Evolutionary conservation across 2,113 vertebrate genomes (phyloP).

Genomic region (Gallinago media): DNA sequence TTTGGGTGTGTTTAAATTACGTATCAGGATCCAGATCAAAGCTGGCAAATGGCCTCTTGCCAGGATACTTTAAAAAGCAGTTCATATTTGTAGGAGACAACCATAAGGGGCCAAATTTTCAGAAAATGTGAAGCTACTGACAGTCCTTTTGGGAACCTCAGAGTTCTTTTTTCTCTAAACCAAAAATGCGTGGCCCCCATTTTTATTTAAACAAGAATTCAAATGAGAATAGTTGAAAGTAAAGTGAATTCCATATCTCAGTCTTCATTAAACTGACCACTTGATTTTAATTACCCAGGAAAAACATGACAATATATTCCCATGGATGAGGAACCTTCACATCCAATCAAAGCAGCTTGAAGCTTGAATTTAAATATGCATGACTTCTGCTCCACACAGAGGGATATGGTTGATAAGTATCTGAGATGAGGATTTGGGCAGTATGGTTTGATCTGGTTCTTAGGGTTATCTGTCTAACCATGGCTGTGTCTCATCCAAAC

Average conservation of each 20-base stretch:
- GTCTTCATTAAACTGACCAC: constrained; percentile 15
- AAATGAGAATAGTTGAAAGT: neutral
- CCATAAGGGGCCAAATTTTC: neutral
- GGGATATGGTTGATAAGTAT: neutral
- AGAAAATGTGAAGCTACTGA: neutral
- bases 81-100: neutral
- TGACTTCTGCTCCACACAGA: neutral
- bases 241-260: neutral
- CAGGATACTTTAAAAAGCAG: constrained; percentile 6
- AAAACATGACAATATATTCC: constrained; percentile 15
- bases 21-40: constrained; percentile 33
- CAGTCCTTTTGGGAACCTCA: neutral
- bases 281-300: constrained; percentile 24
- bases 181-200: neutral
- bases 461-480: neutral
- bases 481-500: neutral
- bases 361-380: constrained; percentile 6
- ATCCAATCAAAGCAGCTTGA: neutral
- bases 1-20: constrained; percentile 32
- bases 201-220: neutral
- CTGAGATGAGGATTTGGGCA: neutral
- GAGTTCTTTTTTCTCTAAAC: neutral
- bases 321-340: neutral
- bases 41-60: neutral
- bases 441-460: constrained; percentile 3